Conservation (phyloP, 1,140 invertebrate genomes). For the Zaprionus taronus region DNA sequence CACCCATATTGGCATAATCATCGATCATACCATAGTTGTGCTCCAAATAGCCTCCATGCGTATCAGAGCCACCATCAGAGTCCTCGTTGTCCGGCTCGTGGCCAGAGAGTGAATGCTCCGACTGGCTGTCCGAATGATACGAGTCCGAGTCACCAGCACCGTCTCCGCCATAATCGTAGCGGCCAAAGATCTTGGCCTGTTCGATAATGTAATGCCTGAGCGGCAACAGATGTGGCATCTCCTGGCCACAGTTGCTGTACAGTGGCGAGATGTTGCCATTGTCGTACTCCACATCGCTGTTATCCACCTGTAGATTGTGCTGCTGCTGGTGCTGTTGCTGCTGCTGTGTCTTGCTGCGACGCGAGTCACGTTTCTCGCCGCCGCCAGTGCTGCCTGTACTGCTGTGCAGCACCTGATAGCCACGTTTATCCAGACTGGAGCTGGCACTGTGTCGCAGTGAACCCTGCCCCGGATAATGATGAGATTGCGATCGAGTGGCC, state of each 20-base stretch:
- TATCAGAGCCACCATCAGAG: constrained; percentile 87
- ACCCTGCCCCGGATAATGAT: constrained; percentile 61
- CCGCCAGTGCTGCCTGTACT: constrained; percentile 81
- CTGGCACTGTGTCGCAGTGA: constrained; percentile 72
- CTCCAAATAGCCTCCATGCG: constrained; percentile 87
- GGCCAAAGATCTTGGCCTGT: constrained; percentile 91
- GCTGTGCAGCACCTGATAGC: constrained; percentile 84
- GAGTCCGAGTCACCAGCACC: constrained; percentile 89
- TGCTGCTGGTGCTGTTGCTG: constrained; percentile 53
- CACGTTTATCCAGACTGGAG: constrained; percentile 85
- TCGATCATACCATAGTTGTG: constrained; percentile 85
- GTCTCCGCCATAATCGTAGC: constrained; percentile 86
- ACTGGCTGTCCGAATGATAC: constrained; percentile 86
- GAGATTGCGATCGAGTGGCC: constrained; percentile 63
- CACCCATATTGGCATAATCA: constrained; percentile 83
- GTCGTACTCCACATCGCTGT: constrained; percentile 85
- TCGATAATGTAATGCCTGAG: constrained; percentile 95
- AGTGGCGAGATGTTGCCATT: constrained; percentile 87
- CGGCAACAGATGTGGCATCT: constrained; percentile 90
- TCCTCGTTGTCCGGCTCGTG: constrained; percentile 90
- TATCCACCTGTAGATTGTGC: constrained; percentile 65
- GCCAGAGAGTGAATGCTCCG: constrained; percentile 86
- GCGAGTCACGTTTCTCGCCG: constrained; percentile 72
- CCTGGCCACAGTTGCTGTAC: constrained; percentile 90
- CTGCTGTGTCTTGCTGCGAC: constrained; percentile 57